Percentiles rank a stretch among this genome's conserved stretches.
These are phyloP conservation scores for Onychorhynchus coronatus DNA, from an alignment of 2,113 vertebrate species.

Conservation along the genomic window DNA sequence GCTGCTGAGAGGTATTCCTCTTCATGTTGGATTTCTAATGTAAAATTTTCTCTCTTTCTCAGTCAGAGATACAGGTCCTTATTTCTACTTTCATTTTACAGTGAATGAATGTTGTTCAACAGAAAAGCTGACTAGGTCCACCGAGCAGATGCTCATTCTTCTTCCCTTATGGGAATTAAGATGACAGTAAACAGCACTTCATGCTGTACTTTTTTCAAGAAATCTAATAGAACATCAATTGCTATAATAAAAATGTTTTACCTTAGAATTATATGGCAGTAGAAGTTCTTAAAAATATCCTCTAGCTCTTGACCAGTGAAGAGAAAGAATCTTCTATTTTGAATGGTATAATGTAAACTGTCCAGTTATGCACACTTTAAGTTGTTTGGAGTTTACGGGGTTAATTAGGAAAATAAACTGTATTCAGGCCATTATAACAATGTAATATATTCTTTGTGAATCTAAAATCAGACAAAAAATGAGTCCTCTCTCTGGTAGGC, in stretches of 20 bases:
- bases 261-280: not conserved
- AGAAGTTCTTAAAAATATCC: not conserved
- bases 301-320: not conserved
- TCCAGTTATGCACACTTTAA: not conserved
- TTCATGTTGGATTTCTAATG: not conserved
- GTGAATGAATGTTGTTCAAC: not conserved
- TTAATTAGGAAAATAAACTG: not conserved
- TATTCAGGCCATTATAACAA: not conserved
- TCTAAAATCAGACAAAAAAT: not conserved
- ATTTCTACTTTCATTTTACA: not conserved
- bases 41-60: not conserved
- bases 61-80: not conserved
- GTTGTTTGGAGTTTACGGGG: not conserved
- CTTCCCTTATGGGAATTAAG: not conserved
- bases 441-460: not conserved
- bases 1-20: not conserved
- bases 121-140: not conserved
- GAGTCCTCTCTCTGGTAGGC: not conserved
- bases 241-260: not conserved
- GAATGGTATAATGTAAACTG: not conserved
- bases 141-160: not conserved
- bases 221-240: not conserved
- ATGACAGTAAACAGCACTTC: not conserved
- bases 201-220: not conserved
- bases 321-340: not conserved